A percentile compares a stretch with the other conserved stretches of the same genome.
Conservation (phyloP, 2,888 invertebrate genomes). For the Neoscelio sp. region DNA sequence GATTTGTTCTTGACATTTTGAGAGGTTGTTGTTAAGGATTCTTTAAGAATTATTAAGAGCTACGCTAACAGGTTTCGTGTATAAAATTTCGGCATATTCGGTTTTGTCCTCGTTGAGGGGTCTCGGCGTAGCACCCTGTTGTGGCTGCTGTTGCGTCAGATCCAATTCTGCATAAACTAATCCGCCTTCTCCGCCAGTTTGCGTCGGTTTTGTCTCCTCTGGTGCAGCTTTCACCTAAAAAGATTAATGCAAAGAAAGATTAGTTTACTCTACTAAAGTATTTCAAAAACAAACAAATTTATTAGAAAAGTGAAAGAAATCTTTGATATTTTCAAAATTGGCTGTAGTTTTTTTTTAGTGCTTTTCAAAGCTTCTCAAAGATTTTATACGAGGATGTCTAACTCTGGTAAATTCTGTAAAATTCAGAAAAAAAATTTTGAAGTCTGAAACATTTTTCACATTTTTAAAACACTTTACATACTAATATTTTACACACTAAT, state of each 20-base stretch:
- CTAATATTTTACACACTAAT: too few species aligned
- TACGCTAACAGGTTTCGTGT: constrained; percentile 86
- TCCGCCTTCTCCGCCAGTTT: constrained; percentile 75
- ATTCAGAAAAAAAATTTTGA: too few species aligned
- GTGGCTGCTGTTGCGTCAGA: constrained; percentile 78
- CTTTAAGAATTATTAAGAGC: too few species aligned
- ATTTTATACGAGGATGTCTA: too few species aligned
- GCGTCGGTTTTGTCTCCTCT: constrained; percentile 66
- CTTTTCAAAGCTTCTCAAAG: too few species aligned
- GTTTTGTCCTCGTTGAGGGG: constrained; percentile 86
- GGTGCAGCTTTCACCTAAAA: constrained; percentile 53
- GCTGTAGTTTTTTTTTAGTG: too few species aligned
- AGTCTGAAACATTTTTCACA: too few species aligned
- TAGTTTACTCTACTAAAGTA: too few species aligned
- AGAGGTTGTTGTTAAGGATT: constrained; percentile 72
- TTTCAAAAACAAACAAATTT: not conserved
- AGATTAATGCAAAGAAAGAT: not conserved
- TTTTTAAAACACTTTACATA: too few species aligned
- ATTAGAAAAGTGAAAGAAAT: too few species aligned
- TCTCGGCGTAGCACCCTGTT: constrained; percentile 74
- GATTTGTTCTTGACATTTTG: constrained; percentile 30
- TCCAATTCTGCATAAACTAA: constrained; percentile 82
- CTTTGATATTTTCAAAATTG: too few species aligned
- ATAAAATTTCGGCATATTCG: constrained; percentile 93
- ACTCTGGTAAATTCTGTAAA: too few species aligned